Evolutionary conservation across 2,888 invertebrate species (phyloP).

Genomic region (Dendrolimus pini): DNA sequence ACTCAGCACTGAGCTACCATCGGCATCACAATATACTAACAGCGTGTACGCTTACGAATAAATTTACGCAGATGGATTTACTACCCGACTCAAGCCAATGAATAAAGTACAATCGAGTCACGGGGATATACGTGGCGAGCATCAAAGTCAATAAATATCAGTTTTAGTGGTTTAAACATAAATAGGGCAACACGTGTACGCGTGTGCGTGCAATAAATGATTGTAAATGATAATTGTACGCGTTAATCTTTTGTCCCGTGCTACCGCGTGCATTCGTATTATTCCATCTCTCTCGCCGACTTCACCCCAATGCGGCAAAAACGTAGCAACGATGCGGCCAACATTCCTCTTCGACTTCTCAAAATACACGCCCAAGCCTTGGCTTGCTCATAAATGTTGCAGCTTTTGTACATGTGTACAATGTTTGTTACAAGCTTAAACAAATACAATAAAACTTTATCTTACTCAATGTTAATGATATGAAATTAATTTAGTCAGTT

Average conservation of each 20-base stretch:
- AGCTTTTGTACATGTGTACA: not conserved
- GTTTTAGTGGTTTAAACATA: constrained; percentile 5
- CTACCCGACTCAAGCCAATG: not conserved
- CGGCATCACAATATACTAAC: constrained; percentile 15
- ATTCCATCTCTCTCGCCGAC: constrained; percentile 35
- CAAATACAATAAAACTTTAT: not conserved
- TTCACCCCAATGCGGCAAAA: constrained; percentile 67
- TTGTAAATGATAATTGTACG: constrained; percentile 1
- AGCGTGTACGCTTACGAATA: not conserved
- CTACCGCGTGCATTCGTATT: constrained; percentile 10
- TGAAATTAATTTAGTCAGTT: not conserved
- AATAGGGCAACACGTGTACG: constrained; percentile 20
- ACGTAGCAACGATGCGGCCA: constrained; percentile 44
- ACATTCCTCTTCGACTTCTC: constrained; percentile 31
- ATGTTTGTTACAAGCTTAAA: not conserved
- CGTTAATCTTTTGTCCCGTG: constrained; percentile 9
- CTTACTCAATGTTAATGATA: not conserved
- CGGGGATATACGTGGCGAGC: not conserved
- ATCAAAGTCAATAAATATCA: not conserved
- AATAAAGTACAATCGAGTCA: not conserved
- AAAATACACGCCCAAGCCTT: not conserved
- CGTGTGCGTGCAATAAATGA: constrained; percentile 14
- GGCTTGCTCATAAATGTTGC: not conserved
- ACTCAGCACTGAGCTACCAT: not conserved
- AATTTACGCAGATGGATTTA: not conserved